Evolutionary conservation across 2,113 vertebrate species (phyloP).

Genomic region (Ceyx cyanopectus): DNA sequence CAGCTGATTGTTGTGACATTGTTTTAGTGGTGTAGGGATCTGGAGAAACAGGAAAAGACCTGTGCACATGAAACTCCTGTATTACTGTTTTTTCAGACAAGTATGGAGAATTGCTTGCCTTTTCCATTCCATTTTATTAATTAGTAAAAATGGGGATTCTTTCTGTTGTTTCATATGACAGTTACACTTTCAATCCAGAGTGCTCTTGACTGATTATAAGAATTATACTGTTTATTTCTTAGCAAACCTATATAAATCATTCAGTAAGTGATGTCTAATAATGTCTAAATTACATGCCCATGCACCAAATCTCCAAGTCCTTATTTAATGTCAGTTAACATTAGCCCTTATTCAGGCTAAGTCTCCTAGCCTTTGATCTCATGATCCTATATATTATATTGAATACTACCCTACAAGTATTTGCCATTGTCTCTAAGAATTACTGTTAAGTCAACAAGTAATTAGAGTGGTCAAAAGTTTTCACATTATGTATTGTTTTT

Average conservation of each 20-base stretch:
- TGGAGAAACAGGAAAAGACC: neutral
- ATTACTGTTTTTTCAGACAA: neutral
- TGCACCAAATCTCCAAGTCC: neutral
- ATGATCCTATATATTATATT: constrained; percentile 2
- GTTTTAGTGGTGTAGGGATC: neutral
- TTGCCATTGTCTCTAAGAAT: constrained; percentile 38
- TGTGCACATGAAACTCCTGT: neutral
- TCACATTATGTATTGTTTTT: neutral
- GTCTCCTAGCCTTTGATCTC: constrained; percentile 41
- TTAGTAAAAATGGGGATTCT: neutral
- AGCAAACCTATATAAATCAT: neutral
- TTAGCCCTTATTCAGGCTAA: neutral
- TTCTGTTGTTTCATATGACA: neutral
- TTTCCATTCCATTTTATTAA: neutral
- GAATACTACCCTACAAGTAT: constrained; percentile 34
- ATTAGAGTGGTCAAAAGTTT: constrained; percentile 46
- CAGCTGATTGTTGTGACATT: neutral
- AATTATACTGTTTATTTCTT: neutral
- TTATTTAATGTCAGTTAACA: neutral
- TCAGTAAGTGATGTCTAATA: constrained; percentile 24
- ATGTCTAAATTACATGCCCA: neutral
- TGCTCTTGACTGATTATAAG: neutral
- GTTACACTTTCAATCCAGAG: neutral
- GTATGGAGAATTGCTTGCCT: neutral
- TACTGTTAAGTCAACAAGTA: constrained; percentile 60